Evolutionary conservation across 1,140 invertebrate species (phyloP).

Genomic region (Drosophila navojoa): DNA sequence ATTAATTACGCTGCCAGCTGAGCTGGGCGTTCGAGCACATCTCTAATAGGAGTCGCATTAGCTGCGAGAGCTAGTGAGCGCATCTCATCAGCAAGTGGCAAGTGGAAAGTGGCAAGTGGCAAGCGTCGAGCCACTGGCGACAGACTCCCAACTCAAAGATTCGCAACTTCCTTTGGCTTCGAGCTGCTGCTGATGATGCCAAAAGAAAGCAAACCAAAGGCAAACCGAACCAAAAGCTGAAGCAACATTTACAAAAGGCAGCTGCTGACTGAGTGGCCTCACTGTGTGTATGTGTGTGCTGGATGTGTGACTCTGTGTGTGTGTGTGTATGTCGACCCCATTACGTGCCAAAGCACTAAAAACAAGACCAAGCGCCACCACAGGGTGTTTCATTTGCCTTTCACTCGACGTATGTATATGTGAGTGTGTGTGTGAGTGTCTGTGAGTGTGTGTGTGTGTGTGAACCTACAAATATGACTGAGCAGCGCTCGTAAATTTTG

Average conservation of each 20-base stretch:
- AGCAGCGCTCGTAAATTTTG: conserved; percentile 75
- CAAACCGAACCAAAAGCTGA: conserved; percentile 19
- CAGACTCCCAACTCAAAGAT: neutral
- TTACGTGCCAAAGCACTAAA: conserved; percentile 81
- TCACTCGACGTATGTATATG: conserved; percentile 3
- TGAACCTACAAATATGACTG: conserved; percentile 60
- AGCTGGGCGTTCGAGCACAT: neutral
- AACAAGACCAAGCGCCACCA: conserved; percentile 67
- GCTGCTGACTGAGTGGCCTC: conserved; percentile 44
- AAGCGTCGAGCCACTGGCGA: conserved; percentile 36
- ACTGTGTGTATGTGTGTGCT: conserved; percentile 5
- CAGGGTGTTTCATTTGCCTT: conserved; percentile 35
- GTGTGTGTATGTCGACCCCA: conserved; percentile 63
- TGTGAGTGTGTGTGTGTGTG: conserved; percentile 13
- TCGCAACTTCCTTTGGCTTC: neutral
- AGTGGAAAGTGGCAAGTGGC: conserved; percentile 60
- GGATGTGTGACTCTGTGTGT: conserved; percentile 8
- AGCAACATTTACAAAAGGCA: conserved; percentile 64
- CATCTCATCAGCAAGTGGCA: conserved; percentile 38
- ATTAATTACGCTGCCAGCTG: conserved; percentile 9
- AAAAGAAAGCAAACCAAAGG: conserved; percentile 11
- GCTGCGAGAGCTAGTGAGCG: conserved; percentile 8
- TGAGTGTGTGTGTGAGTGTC: conserved; percentile 1
- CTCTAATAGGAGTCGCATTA: conserved; percentile 22
- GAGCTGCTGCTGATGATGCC: conserved; percentile 1